A percentile compares a stretch with the other conserved stretches of the same genome.
These are phyloP conservation scores for Hypselothyrea guttata DNA, from an alignment of 2,888 invertebrate genomes.

Conservation along the genomic window DNA sequence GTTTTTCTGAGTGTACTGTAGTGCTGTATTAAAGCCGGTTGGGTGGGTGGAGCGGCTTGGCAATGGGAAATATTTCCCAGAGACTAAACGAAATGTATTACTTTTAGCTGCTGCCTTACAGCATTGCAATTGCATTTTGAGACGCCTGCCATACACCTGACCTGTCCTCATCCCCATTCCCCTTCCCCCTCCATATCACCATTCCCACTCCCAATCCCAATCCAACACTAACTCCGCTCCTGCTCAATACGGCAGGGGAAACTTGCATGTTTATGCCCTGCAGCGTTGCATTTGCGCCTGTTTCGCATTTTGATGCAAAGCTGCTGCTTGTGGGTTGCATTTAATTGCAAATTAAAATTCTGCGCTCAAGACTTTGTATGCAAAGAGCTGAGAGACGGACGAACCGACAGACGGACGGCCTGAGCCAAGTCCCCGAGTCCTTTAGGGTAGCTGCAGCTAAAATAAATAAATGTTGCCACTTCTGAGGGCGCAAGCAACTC, in stretches of 20 bases:
- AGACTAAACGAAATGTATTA: slow-evolving; percentile 58
- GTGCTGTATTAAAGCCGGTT: too few relatives aligned
- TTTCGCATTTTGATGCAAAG: slow-evolving; percentile 72
- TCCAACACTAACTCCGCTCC: not conserved
- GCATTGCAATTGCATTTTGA: slow-evolving; percentile 26
- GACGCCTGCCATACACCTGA: slow-evolving; percentile 36
- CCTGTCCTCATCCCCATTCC: slow-evolving; percentile 4
- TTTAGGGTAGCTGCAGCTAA: slow-evolving; percentile 56
- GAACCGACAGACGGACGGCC: slow-evolving; percentile 16
- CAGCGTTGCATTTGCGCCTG: slow-evolving; percentile 30
- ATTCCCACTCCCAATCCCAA: not conserved
- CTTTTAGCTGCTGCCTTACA: slow-evolving; percentile 38
- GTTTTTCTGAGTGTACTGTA: too few relatives aligned
- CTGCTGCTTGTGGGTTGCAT: slow-evolving; percentile 74
- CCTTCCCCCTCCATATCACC: not conserved
- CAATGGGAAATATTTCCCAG: slow-evolving; percentile 24
- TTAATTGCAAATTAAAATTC: slow-evolving; percentile 81
- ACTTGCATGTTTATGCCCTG: slow-evolving; percentile 15
- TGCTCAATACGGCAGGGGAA: not conserved
- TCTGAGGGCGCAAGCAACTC: slow-evolving; percentile 34
- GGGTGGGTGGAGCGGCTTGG: not conserved
- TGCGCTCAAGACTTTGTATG: slow-evolving; percentile 74
- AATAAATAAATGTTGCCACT: slow-evolving; percentile 73
- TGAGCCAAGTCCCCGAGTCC: slow-evolving; percentile 44
- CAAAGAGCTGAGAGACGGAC: slow-evolving; percentile 55